phyloP scores from a whole-genome alignment of 2,888 invertebrate genomes.

The Meliscaeva auricollis region DNA sequence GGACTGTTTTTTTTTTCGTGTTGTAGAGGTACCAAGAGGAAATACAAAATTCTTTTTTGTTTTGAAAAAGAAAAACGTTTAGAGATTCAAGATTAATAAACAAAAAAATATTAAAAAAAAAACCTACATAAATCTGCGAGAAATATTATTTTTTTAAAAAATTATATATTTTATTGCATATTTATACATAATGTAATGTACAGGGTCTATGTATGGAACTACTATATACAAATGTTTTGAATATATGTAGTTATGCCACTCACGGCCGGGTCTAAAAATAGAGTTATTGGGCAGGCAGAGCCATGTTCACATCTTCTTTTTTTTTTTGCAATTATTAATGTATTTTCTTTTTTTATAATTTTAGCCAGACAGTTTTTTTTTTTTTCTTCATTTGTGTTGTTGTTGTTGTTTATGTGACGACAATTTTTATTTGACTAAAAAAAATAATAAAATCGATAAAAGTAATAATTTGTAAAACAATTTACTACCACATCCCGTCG shows the following conservation, averaged over 20 bases:
- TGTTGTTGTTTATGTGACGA: background rate
- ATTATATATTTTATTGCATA: conserved; percentile 30
- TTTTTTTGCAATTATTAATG: conserved; percentile 54
- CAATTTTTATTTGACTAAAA: background rate
- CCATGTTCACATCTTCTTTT: conserved; percentile 38
- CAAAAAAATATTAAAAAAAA: background rate
- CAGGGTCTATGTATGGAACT: conserved; percentile 19
- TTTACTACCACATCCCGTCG: conserved; percentile 1
- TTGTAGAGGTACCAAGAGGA: background rate
- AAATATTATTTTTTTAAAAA: conserved; percentile 17
- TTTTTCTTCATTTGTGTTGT: background rate
- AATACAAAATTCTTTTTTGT: conserved; percentile 15
- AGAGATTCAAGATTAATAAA: background rate
- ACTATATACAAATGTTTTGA: background rate
- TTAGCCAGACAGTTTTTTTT: conserved; percentile 47
- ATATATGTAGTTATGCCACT: conserved; percentile 1
- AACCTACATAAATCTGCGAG: background rate
- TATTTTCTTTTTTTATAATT: conserved; percentile 51
- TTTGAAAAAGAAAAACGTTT: conserved; percentile 18
- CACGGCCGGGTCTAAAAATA: conserved; percentile 53
- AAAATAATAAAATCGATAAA: conserved; percentile 23
- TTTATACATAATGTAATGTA: background rate
- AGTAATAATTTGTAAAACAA: conserved; percentile 28
- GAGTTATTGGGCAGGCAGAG: conserved; percentile 49
- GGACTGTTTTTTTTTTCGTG: background rate